A percentile compares a stretch with the other conserved stretches of the same genome.
These are phyloP conservation scores for Boloria selene DNA, from an alignment of 2,888 invertebrate species.

Conservation along the genomic window DNA sequence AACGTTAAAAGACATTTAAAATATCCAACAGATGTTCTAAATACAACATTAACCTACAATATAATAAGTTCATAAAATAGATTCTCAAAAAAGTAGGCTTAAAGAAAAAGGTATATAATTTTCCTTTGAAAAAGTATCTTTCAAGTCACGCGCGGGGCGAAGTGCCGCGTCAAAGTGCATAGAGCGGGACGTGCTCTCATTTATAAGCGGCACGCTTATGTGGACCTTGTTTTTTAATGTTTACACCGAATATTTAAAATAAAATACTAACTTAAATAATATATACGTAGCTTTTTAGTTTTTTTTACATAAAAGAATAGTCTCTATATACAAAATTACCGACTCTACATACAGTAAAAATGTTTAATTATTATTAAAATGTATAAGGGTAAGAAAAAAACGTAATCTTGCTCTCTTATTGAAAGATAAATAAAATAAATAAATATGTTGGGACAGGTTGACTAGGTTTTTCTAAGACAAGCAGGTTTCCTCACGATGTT, in stretches of 20 bases:
- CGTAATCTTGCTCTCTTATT: too few species aligned
- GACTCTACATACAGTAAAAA: too few species aligned
- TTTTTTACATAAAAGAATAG: neutral
- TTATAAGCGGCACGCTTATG: conserved; percentile 25
- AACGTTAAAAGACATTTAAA: neutral
- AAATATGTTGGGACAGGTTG: too few species aligned
- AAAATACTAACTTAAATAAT: neutral
- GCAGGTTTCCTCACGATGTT: too few species aligned
- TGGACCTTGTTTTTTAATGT: conserved; percentile 11
- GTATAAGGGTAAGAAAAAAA: neutral
- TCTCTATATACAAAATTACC: neutral
- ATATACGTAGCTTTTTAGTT: neutral
- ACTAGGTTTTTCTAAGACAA: too few species aligned
- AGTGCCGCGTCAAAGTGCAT: conserved; percentile 38
- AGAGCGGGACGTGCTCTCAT: conserved; percentile 35
- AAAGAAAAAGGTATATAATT: conserved; percentile 2
- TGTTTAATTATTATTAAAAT: neutral
- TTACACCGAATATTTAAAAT: conserved; percentile 3
- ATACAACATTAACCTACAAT: neutral
- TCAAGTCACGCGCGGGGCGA: conserved; percentile 35
- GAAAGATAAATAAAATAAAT: too few species aligned
- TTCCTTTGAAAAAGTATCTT: conserved; percentile 21
- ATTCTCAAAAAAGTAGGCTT: neutral
- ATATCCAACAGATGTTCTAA: neutral
- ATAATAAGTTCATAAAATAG: neutral